Base-by-base conservation (phyloP, 2,888 invertebrate genomes). In the Mesopsocus fuscifrons region DNA sequence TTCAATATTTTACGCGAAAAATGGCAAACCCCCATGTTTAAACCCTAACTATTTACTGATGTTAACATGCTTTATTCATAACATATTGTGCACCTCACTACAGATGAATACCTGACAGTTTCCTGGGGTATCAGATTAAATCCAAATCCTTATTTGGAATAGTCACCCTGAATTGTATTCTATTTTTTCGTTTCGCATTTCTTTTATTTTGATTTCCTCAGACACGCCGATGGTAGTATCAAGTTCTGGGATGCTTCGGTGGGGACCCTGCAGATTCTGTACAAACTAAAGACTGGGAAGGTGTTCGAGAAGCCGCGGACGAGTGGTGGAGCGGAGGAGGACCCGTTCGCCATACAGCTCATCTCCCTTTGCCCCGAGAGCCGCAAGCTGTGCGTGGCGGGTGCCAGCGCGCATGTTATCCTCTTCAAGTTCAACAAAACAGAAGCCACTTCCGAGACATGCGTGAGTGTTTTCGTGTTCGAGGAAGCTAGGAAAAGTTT, bases 161-260 rank as follows among this genome's bases (percentile, higher is more conserved):
- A n/a, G n/a, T n/a, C n/a, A n/a, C n/a, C n/a, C n/a, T n/a, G n/a
- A n/a, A n/a, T n/a, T n/a, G n/a, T n/a, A n/a, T n/a, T n/a, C n/a
- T n/a, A n/a, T n/a, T n/a, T n/a, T n/a, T n/a, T n/a, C n/a, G n/a
- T n/a, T n/a, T n/a, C n/a, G n/a, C n/a, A n/a, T n/a, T n/a, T n/a
- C n/a, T 21, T 22, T 48, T 34, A 17, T 43, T 45, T 26, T 41
- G 45, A 22, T 53, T 51, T 45, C 65, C 66, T n/a, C 65, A 88
- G 91, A 41, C 95, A 97, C 65, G 87, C 94, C 50, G 98, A 99
- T 65, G 98, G 98, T 42, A 92, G 92, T 57, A 72, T 99, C 45
- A 95, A 95, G 63, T 98, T 98, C 65, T 98, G 97, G 97, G 97
- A 98, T 63, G 91, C 92, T 38, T 91, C 92, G 57, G 91, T 89